phyloP scores from a whole-genome alignment of 2,888 invertebrate species.

The Sminthurinus aureus region DNA sequence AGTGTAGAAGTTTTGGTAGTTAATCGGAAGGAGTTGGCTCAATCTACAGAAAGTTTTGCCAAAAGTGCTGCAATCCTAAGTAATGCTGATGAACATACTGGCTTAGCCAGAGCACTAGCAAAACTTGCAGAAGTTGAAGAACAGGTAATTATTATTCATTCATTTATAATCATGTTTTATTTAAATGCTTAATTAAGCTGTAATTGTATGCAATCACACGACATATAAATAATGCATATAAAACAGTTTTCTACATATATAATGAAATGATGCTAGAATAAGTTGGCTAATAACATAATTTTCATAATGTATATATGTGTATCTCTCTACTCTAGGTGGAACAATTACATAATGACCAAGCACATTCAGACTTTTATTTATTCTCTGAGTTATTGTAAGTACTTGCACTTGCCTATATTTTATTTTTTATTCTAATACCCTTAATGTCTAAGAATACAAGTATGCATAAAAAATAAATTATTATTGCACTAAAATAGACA shows the following conservation, averaged over 20 bases:
- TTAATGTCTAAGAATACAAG: too few species aligned
- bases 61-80: slow-evolving; percentile 88
- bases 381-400: slow-evolving; percentile 82
- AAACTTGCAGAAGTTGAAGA: slow-evolving; percentile 89
- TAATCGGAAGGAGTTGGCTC: slow-evolving; percentile 83
- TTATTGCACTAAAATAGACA: too few species aligned
- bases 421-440: too few species aligned
- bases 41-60: slow-evolving; percentile 82
- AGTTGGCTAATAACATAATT: not conserved
- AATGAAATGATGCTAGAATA: not conserved
- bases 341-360: slow-evolving; percentile 86
- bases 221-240: not conserved
- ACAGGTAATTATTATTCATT: slow-evolving; percentile 66
- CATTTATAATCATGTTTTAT: not conserved
- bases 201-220: not conserved
- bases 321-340: slow-evolving; percentile 72
- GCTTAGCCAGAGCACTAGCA: slow-evolving; percentile 86
- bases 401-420: too few species aligned
- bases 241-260: not conserved
- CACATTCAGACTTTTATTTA: slow-evolving; percentile 92
- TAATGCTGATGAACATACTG: slow-evolving; percentile 91
- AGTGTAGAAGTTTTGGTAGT: slow-evolving; percentile 87
- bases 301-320: not conserved
- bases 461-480: too few species aligned
- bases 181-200: not conserved